Conservation (phyloP, 2,797 vertebrate genomes). For the Mus spretus region DNA sequence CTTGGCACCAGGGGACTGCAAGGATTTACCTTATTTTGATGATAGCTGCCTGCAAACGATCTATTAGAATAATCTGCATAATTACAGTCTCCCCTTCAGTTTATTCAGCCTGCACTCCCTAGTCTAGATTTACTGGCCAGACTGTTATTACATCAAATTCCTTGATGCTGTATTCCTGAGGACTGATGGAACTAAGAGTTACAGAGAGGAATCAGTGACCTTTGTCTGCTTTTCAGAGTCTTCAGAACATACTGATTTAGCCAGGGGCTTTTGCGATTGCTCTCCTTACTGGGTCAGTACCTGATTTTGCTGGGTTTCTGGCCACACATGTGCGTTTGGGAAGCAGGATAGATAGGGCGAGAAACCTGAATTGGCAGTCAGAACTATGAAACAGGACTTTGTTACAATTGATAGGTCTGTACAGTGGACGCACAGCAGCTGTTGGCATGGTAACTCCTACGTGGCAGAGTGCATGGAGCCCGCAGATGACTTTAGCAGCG, state of each 20-base stretch:
- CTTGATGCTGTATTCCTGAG: neutral
- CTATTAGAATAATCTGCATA: slow-evolving; percentile 68
- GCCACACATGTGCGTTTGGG: neutral
- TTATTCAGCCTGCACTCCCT: slow-evolving; percentile 44
- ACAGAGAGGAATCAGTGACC: slow-evolving; percentile 59
- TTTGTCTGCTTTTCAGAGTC: slow-evolving; percentile 47
- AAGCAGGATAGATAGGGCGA: slow-evolving; percentile 5
- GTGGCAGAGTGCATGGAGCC: slow-evolving; percentile 79
- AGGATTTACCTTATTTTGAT: slow-evolving; percentile 59
- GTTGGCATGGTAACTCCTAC: slow-evolving; percentile 87
- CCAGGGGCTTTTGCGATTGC: neutral
- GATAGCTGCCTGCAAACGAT: slow-evolving; percentile 45
- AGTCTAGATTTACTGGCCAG: slow-evolving; percentile 76
- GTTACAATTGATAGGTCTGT: slow-evolving; percentile 77
- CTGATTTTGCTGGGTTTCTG: slow-evolving; percentile 54
- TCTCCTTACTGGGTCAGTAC: slow-evolving; percentile 42
- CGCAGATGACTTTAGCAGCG: slow-evolving; percentile 81
- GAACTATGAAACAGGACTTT: slow-evolving; percentile 71
- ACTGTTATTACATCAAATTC: slow-evolving; percentile 70
- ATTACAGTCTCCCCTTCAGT: slow-evolving; percentile 52
- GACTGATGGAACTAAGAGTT: slow-evolving; percentile 22
- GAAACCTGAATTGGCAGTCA: slow-evolving; percentile 45
- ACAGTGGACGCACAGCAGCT: slow-evolving; percentile 79
- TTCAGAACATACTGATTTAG: neutral
- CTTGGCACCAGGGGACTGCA: neutral